A percentile compares a stretch with the other conserved stretches of the same genome.
Evolutionary conservation across 2,113 vertebrate species (phyloP).

Genomic region (Paradoxurus hermaphroditus): DNA sequence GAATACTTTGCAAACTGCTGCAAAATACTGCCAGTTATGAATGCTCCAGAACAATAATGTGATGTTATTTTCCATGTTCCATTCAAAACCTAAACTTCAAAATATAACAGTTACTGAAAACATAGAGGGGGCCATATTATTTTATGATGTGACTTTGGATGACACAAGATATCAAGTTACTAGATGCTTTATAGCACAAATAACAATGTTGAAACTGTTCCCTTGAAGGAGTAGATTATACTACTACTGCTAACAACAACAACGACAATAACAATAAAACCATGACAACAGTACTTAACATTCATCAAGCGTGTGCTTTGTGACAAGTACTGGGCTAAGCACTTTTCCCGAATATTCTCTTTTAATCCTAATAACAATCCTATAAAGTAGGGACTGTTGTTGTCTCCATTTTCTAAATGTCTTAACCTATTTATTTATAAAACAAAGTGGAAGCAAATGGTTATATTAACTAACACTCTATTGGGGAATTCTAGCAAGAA

Average conservation of each 20-base stretch:
- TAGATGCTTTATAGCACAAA: neutral
- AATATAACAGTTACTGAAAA: neutral
- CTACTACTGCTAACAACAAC: neutral
- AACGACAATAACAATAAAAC: neutral
- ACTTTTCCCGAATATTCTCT: neutral
- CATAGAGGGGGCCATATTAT: neutral
- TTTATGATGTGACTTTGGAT: neutral
- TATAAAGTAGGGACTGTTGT: neutral
- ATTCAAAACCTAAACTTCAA: neutral
- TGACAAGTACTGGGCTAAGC: neutral
- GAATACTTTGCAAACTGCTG: neutral
- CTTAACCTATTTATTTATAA: neutral
- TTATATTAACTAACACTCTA: neutral
- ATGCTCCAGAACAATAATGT: neutral
- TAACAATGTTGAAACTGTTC: neutral
- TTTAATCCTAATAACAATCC: neutral
- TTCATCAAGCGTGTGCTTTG: neutral
- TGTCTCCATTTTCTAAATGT: neutral
- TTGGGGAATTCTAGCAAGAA: neutral
- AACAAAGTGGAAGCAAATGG: neutral
- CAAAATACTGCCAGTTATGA: neutral
- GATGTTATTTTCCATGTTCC: neutral
- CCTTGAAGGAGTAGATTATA: neutral
- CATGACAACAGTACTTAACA: neutral
- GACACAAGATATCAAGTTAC: neutral